Percentiles rank a stretch among this genome's conserved stretches.
Conservation (phyloP, 2,113 vertebrate genomes). For the Oxygymnocypris stewartii region DNA sequence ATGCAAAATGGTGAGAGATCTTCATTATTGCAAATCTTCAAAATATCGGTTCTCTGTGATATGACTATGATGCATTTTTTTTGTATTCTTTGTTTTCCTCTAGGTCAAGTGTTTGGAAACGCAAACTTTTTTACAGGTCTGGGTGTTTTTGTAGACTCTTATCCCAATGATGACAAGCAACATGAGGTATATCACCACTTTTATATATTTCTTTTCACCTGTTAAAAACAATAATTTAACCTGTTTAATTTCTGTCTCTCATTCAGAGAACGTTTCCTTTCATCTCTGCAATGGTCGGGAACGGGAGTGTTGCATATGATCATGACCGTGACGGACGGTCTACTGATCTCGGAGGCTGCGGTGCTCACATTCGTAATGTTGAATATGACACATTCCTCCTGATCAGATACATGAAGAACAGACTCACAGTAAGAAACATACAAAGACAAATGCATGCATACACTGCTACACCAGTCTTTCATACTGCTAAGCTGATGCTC, state of each 20-base stretch:
- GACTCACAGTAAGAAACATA: slow-evolving; percentile 80
- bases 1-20: slow-evolving; percentile 84
- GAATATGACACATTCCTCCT: slow-evolving; percentile 89
- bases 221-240: neutral
- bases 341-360: slow-evolving; percentile 89
- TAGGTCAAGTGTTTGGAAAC: slow-evolving; percentile 94
- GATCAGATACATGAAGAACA: slow-evolving; percentile 85
- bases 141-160: slow-evolving; percentile 93
- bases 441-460: neutral
- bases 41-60: neutral
- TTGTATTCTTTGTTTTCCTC: slow-evolving; percentile 3
- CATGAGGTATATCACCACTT: slow-evolving; percentile 83
- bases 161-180: slow-evolving; percentile 90
- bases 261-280: slow-evolving; percentile 86
- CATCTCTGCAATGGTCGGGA: slow-evolving; percentile 91
- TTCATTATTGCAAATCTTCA: neutral
- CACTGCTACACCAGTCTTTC: neutral
- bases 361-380: slow-evolving; percentile 82
- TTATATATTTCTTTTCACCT: neutral
- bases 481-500: neutral
- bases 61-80: neutral
- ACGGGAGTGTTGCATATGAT: slow-evolving; percentile 86
- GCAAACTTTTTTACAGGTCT: slow-evolving; percentile 89
- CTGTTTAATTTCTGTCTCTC: neutral
- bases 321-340: slow-evolving; percentile 85